phyloP scores from a whole-genome alignment of 2,113 vertebrate genomes.

The Phyllostomus hastatus region DNA sequence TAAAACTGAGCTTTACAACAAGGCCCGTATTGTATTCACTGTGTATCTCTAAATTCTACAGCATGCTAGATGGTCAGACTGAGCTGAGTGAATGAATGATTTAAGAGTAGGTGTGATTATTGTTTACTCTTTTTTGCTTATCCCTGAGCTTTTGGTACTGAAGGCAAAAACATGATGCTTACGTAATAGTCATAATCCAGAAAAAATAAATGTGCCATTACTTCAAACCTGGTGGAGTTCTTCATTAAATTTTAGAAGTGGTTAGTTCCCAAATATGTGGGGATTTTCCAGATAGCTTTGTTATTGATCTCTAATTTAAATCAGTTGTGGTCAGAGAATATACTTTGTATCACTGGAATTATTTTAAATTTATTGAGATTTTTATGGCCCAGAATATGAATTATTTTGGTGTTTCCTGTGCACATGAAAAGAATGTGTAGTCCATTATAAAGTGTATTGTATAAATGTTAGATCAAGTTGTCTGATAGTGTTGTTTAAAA shows the following conservation, averaged over 20 bases:
- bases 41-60: not conserved
- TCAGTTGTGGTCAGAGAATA: not conserved
- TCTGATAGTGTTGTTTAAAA: not conserved
- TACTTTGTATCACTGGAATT: not conserved
- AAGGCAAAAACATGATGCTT: not conserved
- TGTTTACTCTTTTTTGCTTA: not conserved
- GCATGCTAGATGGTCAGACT: not conserved
- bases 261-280: conserved; percentile 20
- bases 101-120: not conserved
- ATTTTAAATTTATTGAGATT: conserved; percentile 20
- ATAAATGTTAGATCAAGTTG: not conserved
- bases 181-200: not conserved
- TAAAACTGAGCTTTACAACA: not conserved
- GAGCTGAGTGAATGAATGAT: not conserved
- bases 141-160: not conserved
- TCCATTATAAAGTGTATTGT: not conserved
- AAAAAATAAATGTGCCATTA: not conserved
- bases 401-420: not conserved
- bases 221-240: not conserved
- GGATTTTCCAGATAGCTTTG: not conserved
- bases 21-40: not conserved
- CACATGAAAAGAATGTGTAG: not conserved
- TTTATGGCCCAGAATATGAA: not conserved
- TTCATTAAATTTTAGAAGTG: not conserved
- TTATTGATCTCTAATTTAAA: conserved; percentile 24